Base-by-base conservation (phyloP, 2,888 invertebrate genomes). In the Linhomoeus sp. region DNA sequence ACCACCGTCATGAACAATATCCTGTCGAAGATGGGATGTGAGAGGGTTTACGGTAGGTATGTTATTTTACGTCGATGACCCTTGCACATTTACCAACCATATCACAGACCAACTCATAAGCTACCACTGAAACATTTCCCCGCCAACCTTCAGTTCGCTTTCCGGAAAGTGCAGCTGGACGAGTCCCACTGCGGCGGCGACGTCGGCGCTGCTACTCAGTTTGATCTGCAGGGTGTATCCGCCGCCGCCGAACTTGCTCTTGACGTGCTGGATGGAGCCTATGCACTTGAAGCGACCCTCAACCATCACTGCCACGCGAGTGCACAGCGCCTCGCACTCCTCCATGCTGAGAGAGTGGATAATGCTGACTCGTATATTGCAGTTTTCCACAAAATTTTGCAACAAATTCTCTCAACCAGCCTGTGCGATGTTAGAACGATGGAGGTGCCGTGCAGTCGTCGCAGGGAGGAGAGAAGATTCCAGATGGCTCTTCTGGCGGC, bases 321-420 rank as follows among this genome's bases (percentile, higher is more conserved):
- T 73, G 64, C 83, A 83, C 23, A 83, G 72, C 33, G 78, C 77
- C 62, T 83, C 83, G 69, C 81, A 83, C 69, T 84, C 83, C 63
- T 83, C 82, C 82, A 84, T 82, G 59, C 81, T 81, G 40, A 19
- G 33, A 15, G 33, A 33, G 15, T 33, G 15, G 33, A 9, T 33
- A 9, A 9, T 15, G 12, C 15, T 33, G 33, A 15, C 33, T 33
- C 33, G 9, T 33, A 33, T 33, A 12, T 15, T 15, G 15, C 12
- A 15, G 15, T 33, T 12, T 33, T 12, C 15, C 12, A 33, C 15
- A 33, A 33, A 33, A 38, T 7, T 38, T 15, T 15, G 15, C 12
- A 9, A 33, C 35, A 33, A 9, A 33, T 9, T 33, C 35, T 33
- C 35, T 33, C 40, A 9, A 14, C 40, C 20, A 5, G 35, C 43